These are phyloP conservation scores for Cinclus mexicanus DNA, from an alignment of 2,113 vertebrate genomes.

Conservation along the genomic window DNA sequence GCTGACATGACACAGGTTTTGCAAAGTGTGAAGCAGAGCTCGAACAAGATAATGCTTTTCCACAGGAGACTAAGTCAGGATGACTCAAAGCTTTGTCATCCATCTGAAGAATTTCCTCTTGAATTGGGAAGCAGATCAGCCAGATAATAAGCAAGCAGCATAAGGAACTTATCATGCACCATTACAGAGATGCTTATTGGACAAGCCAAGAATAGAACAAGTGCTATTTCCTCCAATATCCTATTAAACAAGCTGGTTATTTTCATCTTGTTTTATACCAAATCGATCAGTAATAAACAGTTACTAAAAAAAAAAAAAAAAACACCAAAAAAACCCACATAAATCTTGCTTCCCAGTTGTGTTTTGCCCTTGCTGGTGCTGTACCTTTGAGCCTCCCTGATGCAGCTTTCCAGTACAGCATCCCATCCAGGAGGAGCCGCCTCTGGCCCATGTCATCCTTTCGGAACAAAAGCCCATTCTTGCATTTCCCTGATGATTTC, in stretches of 20 bases:
- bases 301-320: neutral
- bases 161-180: constrained; percentile 31
- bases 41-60: constrained; percentile 35
- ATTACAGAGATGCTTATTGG: constrained; percentile 50
- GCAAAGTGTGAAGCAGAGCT: constrained; percentile 27
- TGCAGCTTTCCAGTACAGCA: constrained; percentile 89
- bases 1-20: neutral
- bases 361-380: neutral
- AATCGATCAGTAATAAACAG: constrained; percentile 33
- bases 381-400: constrained; percentile 92
- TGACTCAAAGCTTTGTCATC: constrained; percentile 62
- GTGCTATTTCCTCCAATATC: constrained; percentile 50
- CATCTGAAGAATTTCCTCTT: constrained; percentile 28
- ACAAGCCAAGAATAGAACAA: constrained; percentile 65
- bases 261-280: constrained; percentile 23
- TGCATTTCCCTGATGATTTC: constrained; percentile 86
- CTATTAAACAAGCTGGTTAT: constrained; percentile 39
- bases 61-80: constrained; percentile 6
- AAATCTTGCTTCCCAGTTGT: neutral
- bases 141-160: constrained; percentile 46
- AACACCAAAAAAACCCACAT: neutral
- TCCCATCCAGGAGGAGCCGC: constrained; percentile 82
- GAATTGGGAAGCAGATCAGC: constrained; percentile 29
- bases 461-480: constrained; percentile 86
- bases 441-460: constrained; percentile 85